Percentiles rank a stretch among this genome's conserved stretches.
phyloP scores from a whole-genome alignment of 2,113 vertebrate species.

The Machaerirhynchus nigripectus region DNA sequence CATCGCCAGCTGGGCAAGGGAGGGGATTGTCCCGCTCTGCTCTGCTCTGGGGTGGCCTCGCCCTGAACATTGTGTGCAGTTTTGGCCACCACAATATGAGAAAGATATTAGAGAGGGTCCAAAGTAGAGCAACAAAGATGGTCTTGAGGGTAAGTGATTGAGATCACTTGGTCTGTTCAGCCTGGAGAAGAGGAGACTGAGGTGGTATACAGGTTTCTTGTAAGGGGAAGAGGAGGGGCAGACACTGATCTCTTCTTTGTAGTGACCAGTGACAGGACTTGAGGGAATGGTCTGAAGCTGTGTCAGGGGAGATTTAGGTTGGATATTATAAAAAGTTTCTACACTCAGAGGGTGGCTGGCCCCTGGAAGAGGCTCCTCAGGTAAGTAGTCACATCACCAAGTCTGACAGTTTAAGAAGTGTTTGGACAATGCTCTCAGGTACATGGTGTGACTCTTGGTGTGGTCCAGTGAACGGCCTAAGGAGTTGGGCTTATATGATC shows the following conservation, averaged over 20 bases:
- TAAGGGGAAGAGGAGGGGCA: not conserved
- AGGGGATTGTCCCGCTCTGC: not conserved
- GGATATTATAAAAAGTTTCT: not conserved
- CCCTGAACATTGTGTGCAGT: too few relatives aligned
- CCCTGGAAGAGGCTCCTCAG: not conserved
- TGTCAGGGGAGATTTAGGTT: not conserved
- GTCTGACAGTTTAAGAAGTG: not conserved
- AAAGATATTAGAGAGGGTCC: not conserved
- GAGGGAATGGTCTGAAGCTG: not conserved
- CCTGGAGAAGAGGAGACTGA: not conserved
- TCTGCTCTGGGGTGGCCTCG: accelerated
- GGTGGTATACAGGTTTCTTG: not conserved
- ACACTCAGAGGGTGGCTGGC: not conserved
- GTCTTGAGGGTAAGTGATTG: not conserved
- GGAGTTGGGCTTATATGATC: not conserved
- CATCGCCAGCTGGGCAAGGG: accelerated
- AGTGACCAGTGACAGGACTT: not conserved
- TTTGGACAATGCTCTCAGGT: not conserved
- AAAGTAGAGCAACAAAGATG: not conserved
- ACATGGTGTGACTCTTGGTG: not conserved
- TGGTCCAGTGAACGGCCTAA: not conserved
- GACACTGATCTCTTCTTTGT: not conserved
- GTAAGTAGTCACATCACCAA: not conserved
- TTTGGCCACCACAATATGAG: not conserved
- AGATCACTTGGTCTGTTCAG: not conserved